Percentiles rank a stretch among this genome's conserved stretches.
These are phyloP conservation scores for Watsonalla binaria DNA, from an alignment of 2,888 invertebrate genomes.

Conservation along the genomic window DNA sequence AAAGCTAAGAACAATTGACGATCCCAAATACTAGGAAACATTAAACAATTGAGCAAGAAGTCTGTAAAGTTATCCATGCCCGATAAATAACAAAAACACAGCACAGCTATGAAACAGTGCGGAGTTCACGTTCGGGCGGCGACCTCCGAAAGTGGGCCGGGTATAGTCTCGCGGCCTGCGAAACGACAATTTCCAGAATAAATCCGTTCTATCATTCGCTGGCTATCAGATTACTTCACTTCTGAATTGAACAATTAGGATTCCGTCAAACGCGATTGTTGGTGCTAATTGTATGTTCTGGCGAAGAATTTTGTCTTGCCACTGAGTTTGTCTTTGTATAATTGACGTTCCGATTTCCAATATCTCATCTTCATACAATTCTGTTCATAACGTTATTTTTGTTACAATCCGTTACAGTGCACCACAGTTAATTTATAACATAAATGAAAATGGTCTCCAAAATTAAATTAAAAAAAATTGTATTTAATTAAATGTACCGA, in stretches of 20 bases:
- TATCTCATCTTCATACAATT: no score
- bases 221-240: conserved; percentile 16
- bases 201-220: conserved; percentile 27
- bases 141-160: conserved; percentile 69
- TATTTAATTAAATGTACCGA: no score
- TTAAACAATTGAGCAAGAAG: background rate
- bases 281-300: background rate
- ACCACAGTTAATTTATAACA: no score
- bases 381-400: no score
- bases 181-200: conserved; percentile 32
- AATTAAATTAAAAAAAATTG: no score
- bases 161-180: conserved; percentile 50
- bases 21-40: no score
- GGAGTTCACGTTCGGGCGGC: conserved; percentile 71
- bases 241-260: conserved; percentile 7
- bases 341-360: no score
- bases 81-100: conserved; percentile 19
- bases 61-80: background rate
- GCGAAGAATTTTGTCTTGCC: background rate
- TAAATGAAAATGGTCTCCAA: no score
- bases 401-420: no score
- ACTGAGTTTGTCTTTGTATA: background rate
- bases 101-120: conserved; percentile 44
- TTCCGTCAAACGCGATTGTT: conserved; percentile 2
- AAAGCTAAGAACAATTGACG: no score